These are phyloP conservation scores for Tortrix viridana DNA, from an alignment of 2,888 invertebrate species.

Conservation along the genomic window DNA sequence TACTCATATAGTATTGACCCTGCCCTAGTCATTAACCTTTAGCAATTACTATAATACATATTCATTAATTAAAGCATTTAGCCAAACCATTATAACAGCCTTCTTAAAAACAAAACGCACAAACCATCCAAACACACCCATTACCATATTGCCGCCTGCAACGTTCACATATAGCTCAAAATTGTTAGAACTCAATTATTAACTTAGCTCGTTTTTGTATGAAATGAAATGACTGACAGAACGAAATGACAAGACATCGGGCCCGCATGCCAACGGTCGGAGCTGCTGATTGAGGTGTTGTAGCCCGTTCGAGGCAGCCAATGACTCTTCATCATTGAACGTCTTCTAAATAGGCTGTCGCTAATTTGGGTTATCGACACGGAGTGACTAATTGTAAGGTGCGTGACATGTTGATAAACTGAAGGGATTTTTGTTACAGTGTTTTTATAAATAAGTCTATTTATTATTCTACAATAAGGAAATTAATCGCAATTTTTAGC, in stretches of 20 bases:
- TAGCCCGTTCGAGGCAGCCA: background rate
- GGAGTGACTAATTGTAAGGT: constrained; percentile 53
- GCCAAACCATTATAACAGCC: constrained; percentile 18
- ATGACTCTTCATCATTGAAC: constrained; percentile 21
- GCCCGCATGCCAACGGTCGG: constrained; percentile 8
- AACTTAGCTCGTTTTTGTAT: background rate
- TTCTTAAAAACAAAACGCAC: background rate
- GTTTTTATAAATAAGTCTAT: too few species aligned
- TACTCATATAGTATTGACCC: constrained; percentile 4
- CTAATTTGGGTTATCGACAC: constrained; percentile 67
- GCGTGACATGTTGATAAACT: constrained; percentile 31
- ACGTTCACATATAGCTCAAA: background rate
- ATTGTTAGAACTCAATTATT: background rate
- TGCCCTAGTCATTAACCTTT: constrained; percentile 32
- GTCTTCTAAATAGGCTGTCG: constrained; percentile 52
- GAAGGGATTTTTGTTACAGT: constrained; percentile 6
- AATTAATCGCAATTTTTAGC: too few species aligned
- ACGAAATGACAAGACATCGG: constrained; percentile 20
- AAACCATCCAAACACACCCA: background rate
- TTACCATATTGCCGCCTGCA: background rate
- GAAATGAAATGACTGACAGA: constrained; percentile 1
- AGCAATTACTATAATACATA: constrained; percentile 7
- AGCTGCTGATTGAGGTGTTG: background rate
- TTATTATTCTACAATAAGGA: too few species aligned
- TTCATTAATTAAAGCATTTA: constrained; percentile 9